A percentile compares a stretch with the other conserved stretches of the same genome.
Conservation (phyloP, 2,113 vertebrate species). For the Leiothrix lutea region DNA sequence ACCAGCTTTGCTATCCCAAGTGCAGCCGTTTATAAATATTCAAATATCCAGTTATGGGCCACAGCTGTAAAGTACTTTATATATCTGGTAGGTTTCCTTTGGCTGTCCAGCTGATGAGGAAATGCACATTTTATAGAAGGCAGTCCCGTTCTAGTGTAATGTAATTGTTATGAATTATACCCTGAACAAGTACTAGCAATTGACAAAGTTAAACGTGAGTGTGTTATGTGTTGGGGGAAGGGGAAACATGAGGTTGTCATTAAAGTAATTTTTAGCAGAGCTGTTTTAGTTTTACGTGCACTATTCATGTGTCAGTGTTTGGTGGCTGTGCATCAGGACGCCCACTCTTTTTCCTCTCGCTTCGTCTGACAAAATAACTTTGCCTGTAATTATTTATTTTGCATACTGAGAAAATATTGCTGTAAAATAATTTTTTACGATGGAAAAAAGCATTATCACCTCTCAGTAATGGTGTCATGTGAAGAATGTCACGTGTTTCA, state of each 20-base stretch:
- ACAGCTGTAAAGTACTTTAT: not conserved
- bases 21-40: not conserved
- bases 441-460: not conserved
- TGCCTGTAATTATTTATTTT: not conserved
- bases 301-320: not conserved
- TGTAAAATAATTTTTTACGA: not conserved
- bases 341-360: not conserved
- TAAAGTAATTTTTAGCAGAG: constrained; percentile 9
- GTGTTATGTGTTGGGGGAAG: not conserved
- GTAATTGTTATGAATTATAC: not conserved
- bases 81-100: not conserved
- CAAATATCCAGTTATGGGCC: not conserved
- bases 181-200: not conserved
- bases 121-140: not conserved
- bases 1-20: not conserved
- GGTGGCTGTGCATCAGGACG: not conserved
- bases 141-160: not conserved
- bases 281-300: not conserved
- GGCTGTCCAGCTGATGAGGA: not conserved
- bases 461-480: not conserved
- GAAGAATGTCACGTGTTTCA: not conserved
- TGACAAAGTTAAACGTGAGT: not conserved
- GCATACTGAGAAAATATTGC: not conserved
- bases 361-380: not conserved
- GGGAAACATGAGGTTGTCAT: not conserved